phyloP scores from a whole-genome alignment of 2,888 invertebrate species.

The Harpagoxenus sublaevis region DNA sequence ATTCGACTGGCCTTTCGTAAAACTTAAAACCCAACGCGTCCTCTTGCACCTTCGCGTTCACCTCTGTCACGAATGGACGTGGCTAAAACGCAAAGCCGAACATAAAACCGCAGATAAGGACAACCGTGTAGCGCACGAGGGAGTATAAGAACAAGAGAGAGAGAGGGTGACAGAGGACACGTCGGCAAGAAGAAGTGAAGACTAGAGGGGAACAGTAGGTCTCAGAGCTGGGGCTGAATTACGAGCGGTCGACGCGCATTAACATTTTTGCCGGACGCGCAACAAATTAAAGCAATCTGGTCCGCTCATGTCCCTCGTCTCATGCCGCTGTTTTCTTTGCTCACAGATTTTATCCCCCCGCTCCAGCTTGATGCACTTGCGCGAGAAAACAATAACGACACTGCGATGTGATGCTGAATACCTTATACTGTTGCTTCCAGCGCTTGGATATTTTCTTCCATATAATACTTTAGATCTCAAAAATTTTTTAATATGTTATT shows the following conservation, averaged over 20 bases:
- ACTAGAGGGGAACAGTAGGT: slow-evolving; percentile 59
- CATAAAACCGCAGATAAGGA: slow-evolving; percentile 84
- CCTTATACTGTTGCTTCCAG: not conserved
- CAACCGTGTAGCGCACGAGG: slow-evolving; percentile 75
- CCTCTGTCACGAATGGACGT: slow-evolving; percentile 65
- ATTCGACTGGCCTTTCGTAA: slow-evolving; percentile 72
- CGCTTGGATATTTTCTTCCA: not conserved
- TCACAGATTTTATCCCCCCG: slow-evolving; percentile 32
- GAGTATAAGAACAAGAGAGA: slow-evolving; percentile 57
- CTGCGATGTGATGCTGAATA: not conserved
- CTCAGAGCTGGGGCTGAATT: slow-evolving; percentile 77
- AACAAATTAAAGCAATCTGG: slow-evolving; percentile 85
- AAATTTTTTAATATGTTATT: not conserved
- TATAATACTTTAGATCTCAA: not conserved
- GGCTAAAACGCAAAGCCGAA: slow-evolving; percentile 82
- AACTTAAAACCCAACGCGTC: slow-evolving; percentile 75
- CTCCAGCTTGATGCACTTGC: not conserved
- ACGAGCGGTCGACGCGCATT: slow-evolving; percentile 83
- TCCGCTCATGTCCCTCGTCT: slow-evolving; percentile 77
- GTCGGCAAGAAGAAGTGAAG: slow-evolving; percentile 53
- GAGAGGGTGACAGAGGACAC: slow-evolving; percentile 41
- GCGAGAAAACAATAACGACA: slow-evolving; percentile 28
- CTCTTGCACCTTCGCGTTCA: slow-evolving; percentile 20
- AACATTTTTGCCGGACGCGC: slow-evolving; percentile 83
- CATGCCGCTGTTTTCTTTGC: slow-evolving; percentile 63